Conservation (phyloP, 2,888 invertebrate species). For the Allolobophora icterica region DNA sequence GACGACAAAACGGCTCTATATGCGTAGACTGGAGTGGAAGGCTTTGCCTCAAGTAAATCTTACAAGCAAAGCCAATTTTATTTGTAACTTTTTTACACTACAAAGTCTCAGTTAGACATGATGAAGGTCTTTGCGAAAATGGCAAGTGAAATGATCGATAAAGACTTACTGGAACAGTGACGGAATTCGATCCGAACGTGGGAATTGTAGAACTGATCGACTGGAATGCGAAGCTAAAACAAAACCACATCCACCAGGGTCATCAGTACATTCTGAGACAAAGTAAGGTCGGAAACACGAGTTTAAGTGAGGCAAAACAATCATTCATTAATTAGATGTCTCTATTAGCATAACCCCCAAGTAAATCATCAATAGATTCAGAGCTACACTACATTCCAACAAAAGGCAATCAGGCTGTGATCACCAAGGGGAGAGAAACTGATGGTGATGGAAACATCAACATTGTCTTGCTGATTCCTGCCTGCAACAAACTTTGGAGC, state of each 20-base stretch:
- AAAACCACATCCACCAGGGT: background rate
- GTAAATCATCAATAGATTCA: too few species aligned
- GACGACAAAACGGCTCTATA: background rate
- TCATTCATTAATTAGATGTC: background rate
- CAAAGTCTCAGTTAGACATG: background rate
- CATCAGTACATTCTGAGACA: background rate
- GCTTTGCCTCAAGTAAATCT: too few species aligned
- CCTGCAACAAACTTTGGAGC: too few species aligned
- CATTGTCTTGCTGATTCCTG: too few species aligned
- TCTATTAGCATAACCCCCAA: too few species aligned
- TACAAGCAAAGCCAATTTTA: too few species aligned
- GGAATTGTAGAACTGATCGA: slow-evolving; percentile 87
- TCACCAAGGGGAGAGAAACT: too few species aligned
- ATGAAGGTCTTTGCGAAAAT: background rate
- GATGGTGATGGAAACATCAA: too few species aligned
- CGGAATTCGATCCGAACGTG: slow-evolving; percentile 89
- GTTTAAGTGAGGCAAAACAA: background rate
- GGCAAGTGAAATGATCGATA: background rate
- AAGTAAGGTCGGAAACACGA: background rate
- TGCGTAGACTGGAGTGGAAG: background rate
- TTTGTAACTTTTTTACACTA: background rate
- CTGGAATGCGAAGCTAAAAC: slow-evolving; percentile 82
- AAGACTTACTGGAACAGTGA: slow-evolving; percentile 86
- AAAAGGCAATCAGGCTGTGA: too few species aligned
- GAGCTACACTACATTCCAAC: too few species aligned